These are phyloP conservation scores for Leptinotarsa haldemani DNA, from an alignment of 2,888 invertebrate species.

Conservation along the genomic window DNA sequence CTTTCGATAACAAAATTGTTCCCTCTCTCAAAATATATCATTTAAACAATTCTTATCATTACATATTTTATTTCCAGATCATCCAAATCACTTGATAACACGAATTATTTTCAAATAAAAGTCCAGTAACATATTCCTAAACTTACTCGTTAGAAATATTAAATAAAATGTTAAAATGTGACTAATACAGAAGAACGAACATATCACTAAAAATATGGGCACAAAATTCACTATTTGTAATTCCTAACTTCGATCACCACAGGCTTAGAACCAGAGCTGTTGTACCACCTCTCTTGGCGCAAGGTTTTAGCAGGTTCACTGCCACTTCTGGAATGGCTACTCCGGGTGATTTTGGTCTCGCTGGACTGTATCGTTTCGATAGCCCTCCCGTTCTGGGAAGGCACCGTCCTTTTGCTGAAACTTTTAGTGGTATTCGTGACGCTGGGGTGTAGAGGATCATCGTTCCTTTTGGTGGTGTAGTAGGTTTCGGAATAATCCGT, in stretches of 20 bases:
- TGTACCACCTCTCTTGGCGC: constrained; percentile 68
- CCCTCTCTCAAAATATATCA: too few relatives aligned
- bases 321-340: constrained; percentile 57
- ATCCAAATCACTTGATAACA: neutral
- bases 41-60: too few relatives aligned
- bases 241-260: constrained; percentile 74
- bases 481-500: constrained; percentile 80
- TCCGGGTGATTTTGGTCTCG: constrained; percentile 78
- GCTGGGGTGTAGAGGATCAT: constrained; percentile 75
- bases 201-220: constrained; percentile 33
- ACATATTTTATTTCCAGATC: neutral
- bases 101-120: neutral
- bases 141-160: constrained; percentile 16
- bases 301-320: constrained; percentile 59
- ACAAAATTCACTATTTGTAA: constrained; percentile 44
- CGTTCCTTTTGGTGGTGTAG: constrained; percentile 75
- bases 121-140: neutral
- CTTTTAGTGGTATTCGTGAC: constrained; percentile 79
- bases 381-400: constrained; percentile 73
- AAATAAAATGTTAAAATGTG: constrained; percentile 25
- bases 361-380: constrained; percentile 78
- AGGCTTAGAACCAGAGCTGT: constrained; percentile 64
- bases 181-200: constrained; percentile 22
- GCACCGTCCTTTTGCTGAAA: constrained; percentile 76
- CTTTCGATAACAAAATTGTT: too few relatives aligned